phyloP scores from a whole-genome alignment of 1,140 invertebrate genomes.

The Epicauta chinensis region DNA sequence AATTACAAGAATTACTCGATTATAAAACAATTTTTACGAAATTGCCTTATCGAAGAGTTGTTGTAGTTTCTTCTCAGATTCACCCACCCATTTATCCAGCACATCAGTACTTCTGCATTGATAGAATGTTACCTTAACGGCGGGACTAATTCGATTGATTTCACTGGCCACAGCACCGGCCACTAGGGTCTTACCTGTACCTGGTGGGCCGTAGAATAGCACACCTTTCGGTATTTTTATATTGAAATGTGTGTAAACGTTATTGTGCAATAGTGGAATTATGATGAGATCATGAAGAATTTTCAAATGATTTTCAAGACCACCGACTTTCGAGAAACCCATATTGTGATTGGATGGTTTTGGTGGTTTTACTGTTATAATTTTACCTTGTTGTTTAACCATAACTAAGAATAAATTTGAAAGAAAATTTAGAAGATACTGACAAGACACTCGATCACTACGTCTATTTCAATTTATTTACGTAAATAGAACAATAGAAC shows the following conservation, averaged over 20 bases:
- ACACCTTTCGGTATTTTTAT: conserved; percentile 65
- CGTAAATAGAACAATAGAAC: too few relatives aligned
- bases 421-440: too few relatives aligned
- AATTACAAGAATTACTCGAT: conserved; percentile 8
- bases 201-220: conserved; percentile 70
- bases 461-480: too few relatives aligned
- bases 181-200: conserved; percentile 51
- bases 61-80: conserved; percentile 48
- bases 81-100: conserved; percentile 51
- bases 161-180: conserved; percentile 49
- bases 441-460: too few relatives aligned
- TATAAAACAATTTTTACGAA: neutral
- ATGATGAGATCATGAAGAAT: conserved; percentile 68
- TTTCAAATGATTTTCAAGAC: conserved; percentile 59
- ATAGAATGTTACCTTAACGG: conserved; percentile 47
- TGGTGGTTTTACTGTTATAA: neutral
- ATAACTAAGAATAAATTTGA: too few relatives aligned
- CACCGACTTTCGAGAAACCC: conserved; percentile 57
- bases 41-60: conserved; percentile 45
- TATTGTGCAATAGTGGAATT: conserved; percentile 64
- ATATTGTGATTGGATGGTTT: conserved; percentile 25
- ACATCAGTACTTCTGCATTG: conserved; percentile 50
- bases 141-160: conserved; percentile 43
- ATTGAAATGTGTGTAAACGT: conserved; percentile 61
- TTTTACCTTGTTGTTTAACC: too few relatives aligned